phyloP scores from a whole-genome alignment of 2,888 invertebrate species.

The Ypsolopha scabrella region DNA sequence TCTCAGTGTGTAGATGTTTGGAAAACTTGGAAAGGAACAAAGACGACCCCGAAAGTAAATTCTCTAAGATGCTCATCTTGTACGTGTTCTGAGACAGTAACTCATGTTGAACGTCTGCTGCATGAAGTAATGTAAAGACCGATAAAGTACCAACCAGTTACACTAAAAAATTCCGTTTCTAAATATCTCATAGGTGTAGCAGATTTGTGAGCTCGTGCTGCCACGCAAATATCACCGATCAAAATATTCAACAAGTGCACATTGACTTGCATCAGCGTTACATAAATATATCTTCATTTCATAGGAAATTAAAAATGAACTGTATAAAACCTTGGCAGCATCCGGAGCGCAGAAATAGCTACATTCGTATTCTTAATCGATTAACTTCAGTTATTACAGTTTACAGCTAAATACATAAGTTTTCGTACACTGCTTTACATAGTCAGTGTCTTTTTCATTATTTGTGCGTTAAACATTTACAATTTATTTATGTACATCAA shows the following conservation, averaged over 20 bases:
- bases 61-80: slow-evolving; percentile 33
- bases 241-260: neutral
- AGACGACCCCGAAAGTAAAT: slow-evolving; percentile 45
- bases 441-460: slow-evolving; percentile 49
- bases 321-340: slow-evolving; percentile 23
- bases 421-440: slow-evolving; percentile 49
- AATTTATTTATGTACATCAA: slow-evolving; percentile 69
- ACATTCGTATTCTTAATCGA: slow-evolving; percentile 46
- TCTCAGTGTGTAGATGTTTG: neutral
- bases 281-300: slow-evolving; percentile 1
- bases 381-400: slow-evolving; percentile 41
- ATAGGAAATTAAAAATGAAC: slow-evolving; percentile 6
- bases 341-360: slow-evolving; percentile 38
- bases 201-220: neutral
- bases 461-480: slow-evolving; percentile 71
- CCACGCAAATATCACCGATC: neutral
- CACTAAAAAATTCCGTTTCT: neutral
- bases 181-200: neutral
- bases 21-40: slow-evolving; percentile 9
- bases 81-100: slow-evolving; percentile 48
- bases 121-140: slow-evolving; percentile 21
- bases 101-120: slow-evolving; percentile 21
- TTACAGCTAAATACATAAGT: slow-evolving; percentile 62
- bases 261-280: neutral
- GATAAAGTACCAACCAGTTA: slow-evolving; percentile 5